Conservation (phyloP, 2,113 vertebrate species). For the Lophochroa leadbeateri region DNA sequence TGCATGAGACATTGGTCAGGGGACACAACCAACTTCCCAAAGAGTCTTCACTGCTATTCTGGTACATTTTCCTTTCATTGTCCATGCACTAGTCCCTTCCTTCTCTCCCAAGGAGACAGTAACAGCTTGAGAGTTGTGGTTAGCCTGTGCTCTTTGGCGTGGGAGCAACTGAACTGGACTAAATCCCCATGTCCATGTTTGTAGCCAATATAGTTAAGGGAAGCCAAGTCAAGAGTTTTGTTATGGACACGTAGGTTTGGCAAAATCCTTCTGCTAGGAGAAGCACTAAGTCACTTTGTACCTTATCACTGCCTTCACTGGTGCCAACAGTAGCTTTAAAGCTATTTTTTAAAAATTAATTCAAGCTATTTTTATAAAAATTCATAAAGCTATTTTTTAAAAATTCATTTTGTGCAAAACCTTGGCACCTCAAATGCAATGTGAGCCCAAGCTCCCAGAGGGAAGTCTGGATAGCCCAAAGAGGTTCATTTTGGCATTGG, state of each 20-base stretch:
- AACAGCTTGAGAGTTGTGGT: not conserved
- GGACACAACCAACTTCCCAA: not conserved
- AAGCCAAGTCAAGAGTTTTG: not conserved
- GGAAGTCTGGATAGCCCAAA: not conserved
- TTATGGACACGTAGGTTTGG: not conserved
- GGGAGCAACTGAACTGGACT: not conserved
- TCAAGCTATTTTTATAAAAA: too few relatives aligned
- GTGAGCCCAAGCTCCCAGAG: not conserved
- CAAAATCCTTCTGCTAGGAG: not conserved
- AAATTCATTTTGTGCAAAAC: not conserved
- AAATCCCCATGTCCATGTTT: accelerated
- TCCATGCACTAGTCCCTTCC: not conserved
- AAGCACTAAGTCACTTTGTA: not conserved
- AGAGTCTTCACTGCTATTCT: accelerated
- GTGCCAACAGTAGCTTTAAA: not conserved
- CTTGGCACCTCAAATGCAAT: not conserved
- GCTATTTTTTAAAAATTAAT: not conserved
- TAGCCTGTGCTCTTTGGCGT: not conserved
- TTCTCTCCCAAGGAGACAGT: not conserved
- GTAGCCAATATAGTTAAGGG: not conserved
- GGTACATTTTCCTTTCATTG: not conserved
- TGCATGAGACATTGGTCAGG: not conserved
- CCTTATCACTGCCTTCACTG: not conserved
- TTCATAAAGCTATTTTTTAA: not conserved
- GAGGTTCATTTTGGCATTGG: not conserved